A percentile compares a stretch with the other conserved stretches of the same genome.
phyloP scores from a whole-genome alignment of 2,888 invertebrate genomes.

The Diabrotica balteata region DNA sequence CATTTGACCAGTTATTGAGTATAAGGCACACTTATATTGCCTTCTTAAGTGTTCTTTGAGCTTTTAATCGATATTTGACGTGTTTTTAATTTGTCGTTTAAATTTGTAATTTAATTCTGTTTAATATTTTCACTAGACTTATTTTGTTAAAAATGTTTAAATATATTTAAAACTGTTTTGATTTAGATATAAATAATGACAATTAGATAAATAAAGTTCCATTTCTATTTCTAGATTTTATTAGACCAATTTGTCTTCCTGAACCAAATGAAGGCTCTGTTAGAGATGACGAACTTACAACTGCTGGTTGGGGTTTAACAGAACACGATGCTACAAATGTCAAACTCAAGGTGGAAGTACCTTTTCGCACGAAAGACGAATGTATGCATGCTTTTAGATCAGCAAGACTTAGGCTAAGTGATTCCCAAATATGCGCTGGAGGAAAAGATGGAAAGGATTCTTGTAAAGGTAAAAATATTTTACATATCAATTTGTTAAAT shows the following conservation, averaged over 20 bases:
- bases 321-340: constrained; percentile 54
- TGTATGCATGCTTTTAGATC: constrained; percentile 53
- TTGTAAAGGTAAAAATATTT: constrained; percentile 62
- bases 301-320: constrained; percentile 58
- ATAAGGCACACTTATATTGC: no score
- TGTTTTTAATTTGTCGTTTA: no score
- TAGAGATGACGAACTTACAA: constrained; percentile 49
- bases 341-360: constrained; percentile 69
- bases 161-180: no score
- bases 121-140: no score
- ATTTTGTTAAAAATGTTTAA: no score
- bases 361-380: constrained; percentile 63
- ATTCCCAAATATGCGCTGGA: constrained; percentile 50
- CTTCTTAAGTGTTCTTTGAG: no score
- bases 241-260: constrained; percentile 55
- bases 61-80: no score
- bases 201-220: not conserved
- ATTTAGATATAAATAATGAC: no score
- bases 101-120: no score
- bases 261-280: constrained; percentile 42
- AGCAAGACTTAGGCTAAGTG: constrained; percentile 12
- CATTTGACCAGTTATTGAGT: no score
- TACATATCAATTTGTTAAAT: not conserved
- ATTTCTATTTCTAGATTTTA: constrained; percentile 42
- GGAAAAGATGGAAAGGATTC: constrained; percentile 66